Conservation (phyloP, 2,888 invertebrate genomes). For the Heliconius charithonia region DNA sequence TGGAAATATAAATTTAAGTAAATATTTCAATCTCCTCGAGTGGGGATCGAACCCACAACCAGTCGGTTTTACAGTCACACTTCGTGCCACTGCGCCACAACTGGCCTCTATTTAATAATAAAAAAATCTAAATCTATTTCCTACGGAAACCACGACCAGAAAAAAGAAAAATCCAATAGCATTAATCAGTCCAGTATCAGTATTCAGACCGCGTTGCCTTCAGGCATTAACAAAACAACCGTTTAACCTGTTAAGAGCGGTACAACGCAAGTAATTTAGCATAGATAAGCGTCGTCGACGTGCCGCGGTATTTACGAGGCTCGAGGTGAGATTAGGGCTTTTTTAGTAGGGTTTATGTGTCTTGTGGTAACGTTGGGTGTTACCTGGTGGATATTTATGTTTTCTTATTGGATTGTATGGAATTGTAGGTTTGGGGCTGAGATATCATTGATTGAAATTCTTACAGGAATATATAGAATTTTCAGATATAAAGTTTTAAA, state of each 20-base stretch:
- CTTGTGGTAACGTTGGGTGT: conserved; percentile 10
- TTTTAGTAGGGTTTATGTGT: conserved; percentile 38
- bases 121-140: neutral
- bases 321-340: conserved; percentile 53
- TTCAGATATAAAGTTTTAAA: too few relatives aligned
- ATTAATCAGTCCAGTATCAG: conserved; percentile 52
- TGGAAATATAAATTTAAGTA: too few relatives aligned
- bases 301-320: conserved; percentile 56
- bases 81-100: too few relatives aligned
- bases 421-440: neutral
- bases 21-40: too few relatives aligned
- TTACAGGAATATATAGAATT: neutral
- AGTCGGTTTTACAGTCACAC: too few relatives aligned
- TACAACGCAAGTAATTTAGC: conserved; percentile 60
- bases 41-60: too few relatives aligned
- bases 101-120: too few relatives aligned
- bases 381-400: conserved; percentile 3
- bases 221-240: conserved; percentile 56
- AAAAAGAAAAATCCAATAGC: conserved; percentile 36
- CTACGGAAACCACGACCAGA: neutral
- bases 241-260: conserved; percentile 57
- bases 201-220: conserved; percentile 52
- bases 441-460: neutral
- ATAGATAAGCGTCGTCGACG: conserved; percentile 63
- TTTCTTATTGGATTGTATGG: conserved; percentile 13